Base-by-base conservation (phyloP, 1,140 invertebrate species). In the Pollicipes pollicipes region DNA sequence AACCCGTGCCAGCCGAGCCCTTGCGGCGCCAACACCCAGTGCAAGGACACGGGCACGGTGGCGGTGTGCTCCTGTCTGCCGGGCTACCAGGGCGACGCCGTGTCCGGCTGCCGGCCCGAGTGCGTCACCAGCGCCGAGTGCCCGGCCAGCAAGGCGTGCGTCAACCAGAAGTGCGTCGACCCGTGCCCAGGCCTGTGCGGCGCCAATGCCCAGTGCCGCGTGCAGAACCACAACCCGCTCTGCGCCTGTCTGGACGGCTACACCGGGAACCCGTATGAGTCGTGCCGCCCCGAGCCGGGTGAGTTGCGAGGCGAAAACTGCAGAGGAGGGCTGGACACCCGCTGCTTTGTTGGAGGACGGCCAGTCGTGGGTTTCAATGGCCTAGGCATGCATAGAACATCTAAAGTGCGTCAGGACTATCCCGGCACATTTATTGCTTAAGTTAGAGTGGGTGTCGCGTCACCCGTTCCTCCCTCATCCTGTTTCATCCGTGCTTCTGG, bases 91-190 rank as follows among this genome's bases (percentile, higher is more conserved):
- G 71, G 73, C 29, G 71, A 75, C 66, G 69, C 73, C 32, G 69
- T 67, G 30, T 68, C 29, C 30, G 10, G 31, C 67, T 73, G 72
- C 70, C 81, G 85, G 71, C 89, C 90, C 21, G 90, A 93, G 80
- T 93, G 91, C 79, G 80, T 91, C 68, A 82, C 84, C 1, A 90
- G 88, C 74, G 86, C 88, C 2, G 90, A 93, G 80, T 93, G 91
- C 77, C 82, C 88, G 8, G 84, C 85, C 67, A 84, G 87, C 76
- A 85, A 84, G 69, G 86, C 88, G 63, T 91, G 90, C 76, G 82
- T 88, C 3, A 85, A 87, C 73, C 85, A 84, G 70, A 86, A 85
- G 76, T 91, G 90, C 76, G 79, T 85, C 17, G 85, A 90, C 78
- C 89, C 89, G 3, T 92, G 89, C 76, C 70, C 27, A 28, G 70